Evolutionary conservation across 2,113 vertebrate genomes (phyloP).

Genomic region (Sula dactylatra): DNA sequence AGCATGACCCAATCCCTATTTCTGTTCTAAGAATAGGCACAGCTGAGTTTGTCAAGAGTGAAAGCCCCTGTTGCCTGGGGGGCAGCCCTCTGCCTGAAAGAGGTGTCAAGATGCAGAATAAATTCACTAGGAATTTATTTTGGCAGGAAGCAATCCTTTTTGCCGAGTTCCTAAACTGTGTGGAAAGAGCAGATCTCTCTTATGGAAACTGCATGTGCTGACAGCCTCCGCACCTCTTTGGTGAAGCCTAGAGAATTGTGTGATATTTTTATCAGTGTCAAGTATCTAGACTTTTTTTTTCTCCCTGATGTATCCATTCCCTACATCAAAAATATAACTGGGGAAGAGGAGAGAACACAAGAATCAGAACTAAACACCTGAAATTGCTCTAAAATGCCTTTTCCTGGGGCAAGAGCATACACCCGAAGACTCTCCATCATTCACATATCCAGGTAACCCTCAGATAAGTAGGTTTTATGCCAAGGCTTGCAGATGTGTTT

Average conservation of each 20-base stretch:
- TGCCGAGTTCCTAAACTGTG: neutral
- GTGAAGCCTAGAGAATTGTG: neutral
- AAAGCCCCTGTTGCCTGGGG: neutral
- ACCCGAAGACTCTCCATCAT: neutral
- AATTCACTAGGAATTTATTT: neutral
- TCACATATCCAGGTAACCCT: neutral
- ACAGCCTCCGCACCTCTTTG: neutral
- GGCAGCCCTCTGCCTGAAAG: neutral
- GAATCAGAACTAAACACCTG: neutral
- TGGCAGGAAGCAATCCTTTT: neutral
- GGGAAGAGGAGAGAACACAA: neutral
- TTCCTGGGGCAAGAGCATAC: neutral
- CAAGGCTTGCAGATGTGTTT: neutral
- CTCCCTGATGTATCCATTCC: accelerated
- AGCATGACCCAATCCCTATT: neutral
- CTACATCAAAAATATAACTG: neutral
- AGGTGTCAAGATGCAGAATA: neutral
- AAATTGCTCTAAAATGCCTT: neutral
- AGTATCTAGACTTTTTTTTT: neutral
- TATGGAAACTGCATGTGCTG: neutral
- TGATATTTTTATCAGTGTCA: neutral
- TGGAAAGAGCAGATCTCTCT: neutral
- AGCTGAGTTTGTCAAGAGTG: neutral
- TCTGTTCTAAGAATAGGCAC: neutral
- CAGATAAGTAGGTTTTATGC: neutral